Evolutionary conservation across 2,888 invertebrate species (phyloP).

Genomic region (Coelinius sp.): DNA sequence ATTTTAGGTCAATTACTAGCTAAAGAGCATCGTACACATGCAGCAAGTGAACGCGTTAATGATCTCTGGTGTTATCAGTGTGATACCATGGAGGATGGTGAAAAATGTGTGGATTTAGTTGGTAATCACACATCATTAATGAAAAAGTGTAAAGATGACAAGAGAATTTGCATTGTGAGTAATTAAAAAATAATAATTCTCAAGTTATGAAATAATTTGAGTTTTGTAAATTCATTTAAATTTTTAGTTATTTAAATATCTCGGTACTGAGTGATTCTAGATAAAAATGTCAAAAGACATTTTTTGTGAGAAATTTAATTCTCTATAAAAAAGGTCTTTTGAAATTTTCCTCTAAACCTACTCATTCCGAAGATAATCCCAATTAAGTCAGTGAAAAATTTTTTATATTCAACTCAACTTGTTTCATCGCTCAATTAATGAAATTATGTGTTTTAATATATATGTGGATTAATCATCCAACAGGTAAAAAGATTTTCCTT

Average conservation of each 20-base stretch:
- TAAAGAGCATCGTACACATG: slow-evolving; percentile 83
- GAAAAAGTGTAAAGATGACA: slow-evolving; percentile 83
- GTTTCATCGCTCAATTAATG: no score
- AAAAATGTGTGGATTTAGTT: slow-evolving; percentile 77
- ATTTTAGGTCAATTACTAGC: slow-evolving; percentile 69
- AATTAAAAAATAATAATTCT: neutral
- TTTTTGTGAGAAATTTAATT: no score
- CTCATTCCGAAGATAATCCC: neutral
- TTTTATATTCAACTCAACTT: no score
- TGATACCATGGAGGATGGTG: slow-evolving; percentile 83
- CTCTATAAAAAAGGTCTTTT: neutral
- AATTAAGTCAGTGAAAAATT: neutral
- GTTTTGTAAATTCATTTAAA: no score
- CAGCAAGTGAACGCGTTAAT: slow-evolving; percentile 83
- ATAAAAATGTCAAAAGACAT: no score
- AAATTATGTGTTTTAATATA: slow-evolving; percentile 1
- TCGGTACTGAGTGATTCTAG: no score
- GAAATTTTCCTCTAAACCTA: neutral
- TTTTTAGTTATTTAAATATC: no score
- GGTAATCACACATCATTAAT: slow-evolving; percentile 76
- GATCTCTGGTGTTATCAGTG: slow-evolving; percentile 88
- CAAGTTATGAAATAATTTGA: no score
- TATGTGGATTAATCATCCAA: slow-evolving; percentile 16
- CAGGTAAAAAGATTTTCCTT: slow-evolving; percentile 88
- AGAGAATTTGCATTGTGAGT: slow-evolving; percentile 84